These are phyloP conservation scores for Turdus rufiventris DNA, from an alignment of 2,113 vertebrate species.

Conservation along the genomic window DNA sequence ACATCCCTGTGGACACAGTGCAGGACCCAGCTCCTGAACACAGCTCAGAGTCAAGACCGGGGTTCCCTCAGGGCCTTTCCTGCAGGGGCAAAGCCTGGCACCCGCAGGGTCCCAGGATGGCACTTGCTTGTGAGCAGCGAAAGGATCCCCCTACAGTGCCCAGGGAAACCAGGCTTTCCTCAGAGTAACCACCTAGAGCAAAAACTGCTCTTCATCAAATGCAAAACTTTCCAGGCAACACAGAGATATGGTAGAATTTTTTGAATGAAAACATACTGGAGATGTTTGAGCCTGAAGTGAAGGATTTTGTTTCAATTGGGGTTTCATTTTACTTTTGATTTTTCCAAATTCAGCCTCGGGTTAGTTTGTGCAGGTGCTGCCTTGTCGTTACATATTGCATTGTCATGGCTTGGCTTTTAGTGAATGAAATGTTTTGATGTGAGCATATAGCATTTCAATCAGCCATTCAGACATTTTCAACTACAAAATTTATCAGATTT, in stretches of 20 bases:
- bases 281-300: neutral
- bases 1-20: too few relatives aligned
- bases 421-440: neutral
- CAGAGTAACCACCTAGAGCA: neutral
- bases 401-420: neutral
- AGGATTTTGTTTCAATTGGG: neutral
- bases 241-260: neutral
- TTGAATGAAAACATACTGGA: neutral
- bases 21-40: neutral
- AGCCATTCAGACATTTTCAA: neutral
- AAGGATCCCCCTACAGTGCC: fast-evolving
- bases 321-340: neutral
- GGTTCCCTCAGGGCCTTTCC: neutral
- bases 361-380: neutral
- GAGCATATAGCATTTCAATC: neutral
- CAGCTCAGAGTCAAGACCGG: neutral
- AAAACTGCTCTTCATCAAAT: neutral
- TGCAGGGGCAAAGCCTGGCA: neutral
- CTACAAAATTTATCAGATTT: neutral
- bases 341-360: neutral
- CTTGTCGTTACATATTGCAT: neutral
- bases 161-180: neutral
- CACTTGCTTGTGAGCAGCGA: neutral
- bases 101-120: fast-evolving
- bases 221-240: neutral